phyloP scores from a whole-genome alignment of 2,113 vertebrate species.

The Pachycephala philippinensis region DNA sequence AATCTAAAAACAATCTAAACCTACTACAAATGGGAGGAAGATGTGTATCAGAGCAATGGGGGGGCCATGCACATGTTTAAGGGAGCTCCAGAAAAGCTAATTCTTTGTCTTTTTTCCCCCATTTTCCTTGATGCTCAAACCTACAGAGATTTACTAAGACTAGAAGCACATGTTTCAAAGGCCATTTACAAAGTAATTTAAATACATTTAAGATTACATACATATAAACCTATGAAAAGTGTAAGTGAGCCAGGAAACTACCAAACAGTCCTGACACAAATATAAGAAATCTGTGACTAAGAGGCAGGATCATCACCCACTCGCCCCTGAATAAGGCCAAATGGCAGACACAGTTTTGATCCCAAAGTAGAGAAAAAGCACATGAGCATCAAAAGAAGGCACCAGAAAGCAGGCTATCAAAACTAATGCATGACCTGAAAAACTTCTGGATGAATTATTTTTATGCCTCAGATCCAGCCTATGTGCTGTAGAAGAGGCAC shows the following conservation, averaged over 20 bases:
- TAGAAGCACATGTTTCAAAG: not conserved
- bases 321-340: not conserved
- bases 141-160: not conserved
- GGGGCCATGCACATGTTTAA: rapidly evolving
- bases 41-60: not conserved
- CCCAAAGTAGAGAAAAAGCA: not conserved
- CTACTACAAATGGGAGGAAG: not conserved
- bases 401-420: not conserved
- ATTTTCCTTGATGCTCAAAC: not conserved
- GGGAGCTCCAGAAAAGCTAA: not conserved
- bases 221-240: not conserved
- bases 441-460: not conserved
- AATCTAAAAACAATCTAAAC: not conserved
- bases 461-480: not conserved
- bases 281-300: not conserved
- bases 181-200: not conserved
- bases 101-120: no score
- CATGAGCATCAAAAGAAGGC: not conserved
- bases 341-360: not conserved
- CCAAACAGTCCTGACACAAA: not conserved
- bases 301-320: rapidly evolving
- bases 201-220: not conserved
- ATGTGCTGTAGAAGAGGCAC: not conserved
- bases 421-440: not conserved
- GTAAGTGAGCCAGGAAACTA: not conserved